Evolutionary conservation across 2,113 vertebrate species (phyloP).

Genomic region (Microcebus murinus): DNA sequence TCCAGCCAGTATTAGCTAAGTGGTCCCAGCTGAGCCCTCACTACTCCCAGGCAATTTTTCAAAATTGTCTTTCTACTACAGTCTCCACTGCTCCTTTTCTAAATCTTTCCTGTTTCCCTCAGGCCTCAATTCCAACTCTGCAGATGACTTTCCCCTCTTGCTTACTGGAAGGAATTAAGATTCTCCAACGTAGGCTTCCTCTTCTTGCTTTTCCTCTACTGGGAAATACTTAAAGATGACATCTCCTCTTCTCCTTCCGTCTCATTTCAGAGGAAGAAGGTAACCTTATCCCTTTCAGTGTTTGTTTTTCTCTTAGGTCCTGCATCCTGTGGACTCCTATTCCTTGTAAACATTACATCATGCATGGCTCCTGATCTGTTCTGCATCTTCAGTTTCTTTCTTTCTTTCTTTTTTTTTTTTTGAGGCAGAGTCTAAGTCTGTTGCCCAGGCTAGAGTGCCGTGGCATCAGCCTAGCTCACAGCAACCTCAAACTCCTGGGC

Average conservation of each 20-base stretch:
- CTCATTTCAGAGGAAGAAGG: not conserved
- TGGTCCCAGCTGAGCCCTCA: not conserved
- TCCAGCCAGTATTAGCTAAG: not conserved
- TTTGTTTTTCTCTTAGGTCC: constrained; percentile 2
- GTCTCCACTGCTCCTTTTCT: not conserved
- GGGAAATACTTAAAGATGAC: not conserved
- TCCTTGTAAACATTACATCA: not conserved
- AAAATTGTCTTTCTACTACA: not conserved
- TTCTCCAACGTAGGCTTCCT: not conserved
- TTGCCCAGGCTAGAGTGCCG: too few species aligned
- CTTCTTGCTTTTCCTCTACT: constrained; percentile 8
- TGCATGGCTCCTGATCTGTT: not conserved
- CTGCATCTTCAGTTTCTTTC: not conserved
- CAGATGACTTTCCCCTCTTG: not conserved
- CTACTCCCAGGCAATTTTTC: not conserved
- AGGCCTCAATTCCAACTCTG: not conserved
- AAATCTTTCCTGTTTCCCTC: not conserved
- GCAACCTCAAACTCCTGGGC: too few species aligned
- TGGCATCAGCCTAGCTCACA: too few species aligned
- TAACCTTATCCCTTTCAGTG: not conserved
- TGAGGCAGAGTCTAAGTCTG: too few species aligned
- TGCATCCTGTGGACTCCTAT: not conserved
- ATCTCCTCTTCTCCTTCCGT: not conserved
- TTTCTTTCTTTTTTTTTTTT: too few species aligned
- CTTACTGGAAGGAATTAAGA: constrained; percentile 17